Conservation (phyloP, 1,140 invertebrate genomes). For the Drosophila nigromelanica region DNA sequence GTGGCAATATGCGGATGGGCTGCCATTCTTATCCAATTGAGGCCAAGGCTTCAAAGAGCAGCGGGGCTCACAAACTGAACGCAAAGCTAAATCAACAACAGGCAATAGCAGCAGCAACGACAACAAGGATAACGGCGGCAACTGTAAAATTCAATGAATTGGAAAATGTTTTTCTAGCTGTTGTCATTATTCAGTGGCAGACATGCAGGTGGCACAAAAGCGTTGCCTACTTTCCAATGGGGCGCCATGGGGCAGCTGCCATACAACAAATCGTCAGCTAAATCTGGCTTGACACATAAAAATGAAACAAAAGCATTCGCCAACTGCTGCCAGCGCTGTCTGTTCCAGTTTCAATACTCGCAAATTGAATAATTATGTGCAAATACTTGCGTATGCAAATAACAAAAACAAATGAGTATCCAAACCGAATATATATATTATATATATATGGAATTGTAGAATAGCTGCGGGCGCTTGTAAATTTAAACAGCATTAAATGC, state of each 20-base stretch:
- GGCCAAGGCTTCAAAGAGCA: slow-evolving; percentile 47
- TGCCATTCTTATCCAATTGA: slow-evolving; percentile 45
- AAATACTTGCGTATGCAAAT: slow-evolving; percentile 43
- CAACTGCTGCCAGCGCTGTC: slow-evolving; percentile 34
- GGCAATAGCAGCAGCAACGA: slow-evolving; percentile 11
- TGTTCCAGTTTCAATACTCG: slow-evolving; percentile 22
- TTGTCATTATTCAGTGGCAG: slow-evolving; percentile 67
- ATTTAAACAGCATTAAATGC: slow-evolving; percentile 53
- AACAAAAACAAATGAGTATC: slow-evolving; percentile 8
- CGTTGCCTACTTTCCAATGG: slow-evolving; percentile 37
- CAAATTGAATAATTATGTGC: slow-evolving; percentile 75
- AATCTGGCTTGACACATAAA: slow-evolving; percentile 49
- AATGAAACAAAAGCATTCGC: slow-evolving; percentile 49
- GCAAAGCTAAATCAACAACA: slow-evolving; percentile 56
- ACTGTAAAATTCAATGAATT: slow-evolving; percentile 83
- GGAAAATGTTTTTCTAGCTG: slow-evolving; percentile 82
- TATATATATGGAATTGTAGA: slow-evolving; percentile 1
- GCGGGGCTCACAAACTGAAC: slow-evolving; percentile 29
- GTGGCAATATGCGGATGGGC: slow-evolving; percentile 19
- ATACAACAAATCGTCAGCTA: slow-evolving; percentile 48
- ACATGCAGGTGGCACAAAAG: slow-evolving; percentile 56
- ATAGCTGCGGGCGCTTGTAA: slow-evolving; percentile 45
- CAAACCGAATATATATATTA: slow-evolving; percentile 2
- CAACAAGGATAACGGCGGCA: slow-evolving; percentile 59
- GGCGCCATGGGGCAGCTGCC: slow-evolving; percentile 19